A percentile compares a stretch with the other conserved stretches of the same genome.
Evolutionary conservation across 2,797 vertebrate species (phyloP).

Genomic region (Amphiprion clarkii): DNA sequence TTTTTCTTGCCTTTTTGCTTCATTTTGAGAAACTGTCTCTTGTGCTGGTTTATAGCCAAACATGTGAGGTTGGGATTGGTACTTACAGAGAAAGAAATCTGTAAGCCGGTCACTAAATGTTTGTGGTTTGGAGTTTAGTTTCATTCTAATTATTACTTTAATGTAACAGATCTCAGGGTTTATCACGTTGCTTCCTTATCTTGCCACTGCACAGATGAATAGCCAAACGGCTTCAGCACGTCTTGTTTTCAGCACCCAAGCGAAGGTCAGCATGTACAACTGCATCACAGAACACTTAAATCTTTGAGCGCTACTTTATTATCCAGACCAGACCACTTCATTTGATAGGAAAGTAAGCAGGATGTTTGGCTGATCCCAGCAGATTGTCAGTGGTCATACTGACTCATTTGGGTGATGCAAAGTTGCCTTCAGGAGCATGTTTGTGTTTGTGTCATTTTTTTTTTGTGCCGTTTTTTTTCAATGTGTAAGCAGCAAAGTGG

Average conservation of each 20-base stretch:
- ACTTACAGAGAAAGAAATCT: no score
- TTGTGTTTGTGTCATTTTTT: conserved; percentile 12
- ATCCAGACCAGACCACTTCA: conserved; percentile 27
- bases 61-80: no score
- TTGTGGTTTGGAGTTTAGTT: neutral
- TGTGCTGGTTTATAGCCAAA: no score
- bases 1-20: no score
- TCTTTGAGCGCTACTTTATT: neutral
- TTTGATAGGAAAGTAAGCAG: conserved; percentile 28
- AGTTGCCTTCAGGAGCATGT: conserved; percentile 12
- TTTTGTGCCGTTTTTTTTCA: neutral
- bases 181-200: neutral
- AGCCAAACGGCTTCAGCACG: no score
- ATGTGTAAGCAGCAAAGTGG: neutral
- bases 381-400: neutral
- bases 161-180: neutral
- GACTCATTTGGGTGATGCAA: conserved; percentile 57
- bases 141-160: neutral
- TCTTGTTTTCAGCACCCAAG: neutral
- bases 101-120: no score
- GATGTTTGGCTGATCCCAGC: conserved; percentile 14
- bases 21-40: no score
- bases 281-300: conserved; percentile 6
- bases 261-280: neutral
- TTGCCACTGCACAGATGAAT: neutral